A percentile compares a stretch with the other conserved stretches of the same genome.
Conservation (phyloP, 2,797 vertebrate species). For the Fundulus diaphanus region DNA sequence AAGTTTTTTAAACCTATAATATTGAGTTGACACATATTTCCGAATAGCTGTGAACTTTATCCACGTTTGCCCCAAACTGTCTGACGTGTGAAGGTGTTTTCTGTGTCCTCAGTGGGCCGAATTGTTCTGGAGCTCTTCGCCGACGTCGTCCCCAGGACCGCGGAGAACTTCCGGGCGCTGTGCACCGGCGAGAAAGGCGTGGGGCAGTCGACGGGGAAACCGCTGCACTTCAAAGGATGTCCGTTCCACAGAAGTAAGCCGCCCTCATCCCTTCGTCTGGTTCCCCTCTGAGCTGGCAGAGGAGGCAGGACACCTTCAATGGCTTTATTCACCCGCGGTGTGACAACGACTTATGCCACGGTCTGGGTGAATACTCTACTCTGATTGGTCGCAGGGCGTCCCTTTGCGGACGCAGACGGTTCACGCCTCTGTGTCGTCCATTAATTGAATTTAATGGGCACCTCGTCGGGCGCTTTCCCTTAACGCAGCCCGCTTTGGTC, state of each 20-base stretch:
- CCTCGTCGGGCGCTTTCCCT: too few species aligned
- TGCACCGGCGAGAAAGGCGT: conserved; percentile 95
- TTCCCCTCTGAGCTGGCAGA: not conserved
- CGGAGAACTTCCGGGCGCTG: conserved; percentile 94
- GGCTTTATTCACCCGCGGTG: too few species aligned
- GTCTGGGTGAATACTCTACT: too few species aligned
- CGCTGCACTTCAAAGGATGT: conserved; percentile 96
- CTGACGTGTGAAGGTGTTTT: not conserved
- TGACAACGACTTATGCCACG: too few species aligned
- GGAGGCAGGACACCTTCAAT: conserved; percentile 2
- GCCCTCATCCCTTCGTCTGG: not conserved
- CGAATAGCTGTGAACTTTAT: not conserved
- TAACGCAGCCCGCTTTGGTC: too few species aligned
- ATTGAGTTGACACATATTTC: not conserved
- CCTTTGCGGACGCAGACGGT: too few species aligned
- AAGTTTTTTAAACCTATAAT: too few species aligned
- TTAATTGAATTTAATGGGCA: too few species aligned
- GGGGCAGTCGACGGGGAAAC: conserved; percentile 89
- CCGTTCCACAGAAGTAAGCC: conserved; percentile 94
- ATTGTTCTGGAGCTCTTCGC: conserved; percentile 94
- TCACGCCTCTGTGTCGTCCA: too few species aligned
- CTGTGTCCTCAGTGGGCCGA: conserved; percentile 84
- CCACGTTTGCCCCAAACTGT: not conserved
- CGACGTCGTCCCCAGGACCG: conserved; percentile 93
- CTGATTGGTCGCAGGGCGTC: too few species aligned